Evolutionary conservation across 2,797 vertebrate genomes (phyloP), one percentile per base, ranked within the genome.

Genomic region (Pitangus sulphuratus): DNA sequence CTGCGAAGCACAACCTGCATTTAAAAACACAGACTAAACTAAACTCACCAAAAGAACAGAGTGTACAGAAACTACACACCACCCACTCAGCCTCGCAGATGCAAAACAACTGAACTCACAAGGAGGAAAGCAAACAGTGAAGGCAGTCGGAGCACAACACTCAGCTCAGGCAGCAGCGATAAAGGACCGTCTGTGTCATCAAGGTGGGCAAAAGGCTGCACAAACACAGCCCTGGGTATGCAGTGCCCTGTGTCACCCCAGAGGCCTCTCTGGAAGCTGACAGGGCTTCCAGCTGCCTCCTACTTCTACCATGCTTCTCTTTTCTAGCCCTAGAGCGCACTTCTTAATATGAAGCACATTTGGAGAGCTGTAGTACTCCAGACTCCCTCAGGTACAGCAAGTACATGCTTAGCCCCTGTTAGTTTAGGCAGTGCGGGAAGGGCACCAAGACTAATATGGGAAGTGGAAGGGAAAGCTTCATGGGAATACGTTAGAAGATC

Each of bases 31-130:
- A 92, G 58, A 79, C 64, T 88, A 60, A 94, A 87, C 87, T 39
- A 78, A 93, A 72, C 47, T 24, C 62, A 60, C 40, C 30, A 9
- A 50, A 91, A 85, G 94, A 93, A 96, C 94, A 91, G 82, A 57
- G 39, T 0, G 88, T 95, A 86, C 96, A 62, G 62, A 72, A 89
- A 90, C 72, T 15, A 79, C 77, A 25, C 42, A 25, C 86, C 92
- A 89, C 95, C 92, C 93, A 89, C 87, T 91, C 89, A 87, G 7
- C 85, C 64, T 78, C 20, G 15, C 60, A 64, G 79, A 80, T 87
- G 88, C 83, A 87, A 93, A 96, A 95, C 84, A 95, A 91, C 71
- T 11, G 20, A 89, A 42, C 15, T 45, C 61, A 53, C 33, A 12
- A 71, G n/a, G 48, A 69, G 42, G 33, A 79, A 92, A 88, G 89